phyloP scores from a whole-genome alignment of 2,888 invertebrate species.

The Protophormia terraenovae region DNA sequence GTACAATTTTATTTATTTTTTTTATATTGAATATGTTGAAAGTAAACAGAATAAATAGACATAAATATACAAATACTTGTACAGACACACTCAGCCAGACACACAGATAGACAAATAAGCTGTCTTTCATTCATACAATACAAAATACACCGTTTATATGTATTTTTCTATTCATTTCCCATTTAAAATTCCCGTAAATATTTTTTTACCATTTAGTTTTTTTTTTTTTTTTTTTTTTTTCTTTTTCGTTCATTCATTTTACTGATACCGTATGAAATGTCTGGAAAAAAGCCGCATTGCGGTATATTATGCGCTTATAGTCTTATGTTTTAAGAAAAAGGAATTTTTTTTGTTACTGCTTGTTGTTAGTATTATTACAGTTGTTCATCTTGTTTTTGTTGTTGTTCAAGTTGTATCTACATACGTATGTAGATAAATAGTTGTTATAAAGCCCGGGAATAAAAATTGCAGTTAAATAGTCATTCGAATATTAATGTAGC shows the following conservation, averaged over 20 bases:
- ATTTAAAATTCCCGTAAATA: conserved; percentile 61
- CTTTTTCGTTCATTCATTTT: conserved; percentile 43
- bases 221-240: not conserved
- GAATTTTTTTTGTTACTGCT: conserved; percentile 4
- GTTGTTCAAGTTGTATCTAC: not conserved
- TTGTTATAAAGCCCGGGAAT: not conserved
- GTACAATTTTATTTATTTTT: not conserved
- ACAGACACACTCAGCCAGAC: not conserved
- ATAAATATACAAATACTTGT: conserved; percentile 16
- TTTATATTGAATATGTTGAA: not conserved
- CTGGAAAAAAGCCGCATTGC: conserved; percentile 76
- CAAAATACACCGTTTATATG: conserved; percentile 6
- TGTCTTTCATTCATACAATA: not conserved
- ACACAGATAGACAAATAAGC: not conserved
- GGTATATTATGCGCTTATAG: conserved; percentile 76
- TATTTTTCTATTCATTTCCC: conserved; percentile 43
- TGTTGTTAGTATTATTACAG: conserved; percentile 9
- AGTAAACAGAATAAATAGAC: conserved; percentile 29
- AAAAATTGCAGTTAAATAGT: conserved; percentile 41
- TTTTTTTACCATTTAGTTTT: no score
- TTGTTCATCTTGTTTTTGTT: conserved; percentile 13
- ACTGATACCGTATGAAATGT: conserved; percentile 58
- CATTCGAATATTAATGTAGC: conserved; percentile 18
- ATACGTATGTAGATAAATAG: not conserved
- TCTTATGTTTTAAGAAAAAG: conserved; percentile 51